A percentile compares a stretch with the other conserved stretches of the same genome.
Conservation (phyloP, 2,888 invertebrate species). For the Rambutsinella grinnellia region DNA sequence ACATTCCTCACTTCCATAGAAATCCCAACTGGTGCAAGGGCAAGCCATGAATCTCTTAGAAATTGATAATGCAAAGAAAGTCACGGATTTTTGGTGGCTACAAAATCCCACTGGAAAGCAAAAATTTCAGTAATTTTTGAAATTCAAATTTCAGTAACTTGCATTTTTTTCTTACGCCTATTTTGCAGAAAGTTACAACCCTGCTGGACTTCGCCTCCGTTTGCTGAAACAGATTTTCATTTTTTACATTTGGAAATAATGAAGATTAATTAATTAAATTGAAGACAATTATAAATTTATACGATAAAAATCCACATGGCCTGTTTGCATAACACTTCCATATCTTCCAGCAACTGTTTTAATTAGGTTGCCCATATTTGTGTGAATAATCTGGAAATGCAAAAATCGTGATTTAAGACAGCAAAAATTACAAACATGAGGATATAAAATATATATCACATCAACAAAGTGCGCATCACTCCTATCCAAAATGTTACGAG, state of each 20-base stretch:
- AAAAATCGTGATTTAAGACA: neutral
- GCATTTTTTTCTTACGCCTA: conserved; percentile 5
- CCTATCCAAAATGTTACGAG: conserved; percentile 1
- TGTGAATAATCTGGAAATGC: conserved; percentile 36
- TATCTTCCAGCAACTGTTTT: conserved; percentile 21
- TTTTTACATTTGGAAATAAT: conserved; percentile 4
- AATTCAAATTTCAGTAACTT: neutral
- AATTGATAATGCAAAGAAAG: conserved; percentile 26
- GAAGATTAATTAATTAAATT: neutral
- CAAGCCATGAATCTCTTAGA: conserved; percentile 1
- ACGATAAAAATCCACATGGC: conserved; percentile 47
- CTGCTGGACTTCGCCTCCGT: conserved; percentile 33
- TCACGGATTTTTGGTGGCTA: conserved; percentile 41
- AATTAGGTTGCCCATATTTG: conserved; percentile 39
- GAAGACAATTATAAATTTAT: neutral
- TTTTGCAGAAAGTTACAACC: conserved; percentile 35
- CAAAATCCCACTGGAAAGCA: conserved; percentile 25
- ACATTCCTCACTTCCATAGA: neutral
- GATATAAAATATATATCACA: conserved; percentile 1
- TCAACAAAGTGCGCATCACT: conserved; percentile 40
- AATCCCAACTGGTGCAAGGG: conserved; percentile 28
- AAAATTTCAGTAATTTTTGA: neutral
- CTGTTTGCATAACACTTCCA: conserved; percentile 26
- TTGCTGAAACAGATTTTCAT: conserved; percentile 19
- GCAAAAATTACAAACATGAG: neutral